Conservation (phyloP, 2,888 invertebrate species). For the Petrophora chlorosata region DNA sequence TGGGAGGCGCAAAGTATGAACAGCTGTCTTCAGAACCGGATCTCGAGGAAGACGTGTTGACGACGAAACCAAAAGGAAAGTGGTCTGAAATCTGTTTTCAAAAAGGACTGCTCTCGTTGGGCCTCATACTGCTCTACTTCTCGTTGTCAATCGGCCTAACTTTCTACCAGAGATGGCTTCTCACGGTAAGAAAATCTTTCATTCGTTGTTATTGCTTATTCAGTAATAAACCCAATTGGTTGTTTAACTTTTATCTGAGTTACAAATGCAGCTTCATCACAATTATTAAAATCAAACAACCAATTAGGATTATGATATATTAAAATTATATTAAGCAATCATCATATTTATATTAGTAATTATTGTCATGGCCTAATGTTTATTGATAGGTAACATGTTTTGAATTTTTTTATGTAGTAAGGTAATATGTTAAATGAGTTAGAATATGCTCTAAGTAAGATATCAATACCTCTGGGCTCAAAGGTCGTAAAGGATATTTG, state of each 20-base stretch:
- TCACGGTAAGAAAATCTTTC: slow-evolving; percentile 84
- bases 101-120: slow-evolving; percentile 67
- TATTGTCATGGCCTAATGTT: too few relatives aligned
- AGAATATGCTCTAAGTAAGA: too few relatives aligned
- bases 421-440: too few relatives aligned
- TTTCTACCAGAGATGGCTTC: slow-evolving; percentile 97
- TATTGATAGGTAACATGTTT: too few relatives aligned
- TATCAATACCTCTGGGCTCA: too few relatives aligned
- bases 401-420: too few relatives aligned
- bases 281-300: too few relatives aligned
- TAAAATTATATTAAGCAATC: too few relatives aligned
- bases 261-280: too few relatives aligned
- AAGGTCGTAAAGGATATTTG: too few relatives aligned
- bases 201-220: background rate
- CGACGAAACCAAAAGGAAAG: slow-evolving; percentile 63
- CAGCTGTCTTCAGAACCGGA: slow-evolving; percentile 75
- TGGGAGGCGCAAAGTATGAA: slow-evolving; percentile 75
- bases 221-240: slow-evolving; percentile 14
- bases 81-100: slow-evolving; percentile 71
- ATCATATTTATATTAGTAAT: too few relatives aligned
- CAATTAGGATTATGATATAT: too few relatives aligned
- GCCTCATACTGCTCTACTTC: slow-evolving; percentile 92
- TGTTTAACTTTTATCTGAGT: background rate
- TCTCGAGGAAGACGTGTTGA: slow-evolving; percentile 67
- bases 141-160: slow-evolving; percentile 96